Evolutionary conservation across 37 sponge, comb jelly and placozoan species (phyloP), one percentile per base, ranked within the genome.

Genomic region (Haliclona indistincta): DNA sequence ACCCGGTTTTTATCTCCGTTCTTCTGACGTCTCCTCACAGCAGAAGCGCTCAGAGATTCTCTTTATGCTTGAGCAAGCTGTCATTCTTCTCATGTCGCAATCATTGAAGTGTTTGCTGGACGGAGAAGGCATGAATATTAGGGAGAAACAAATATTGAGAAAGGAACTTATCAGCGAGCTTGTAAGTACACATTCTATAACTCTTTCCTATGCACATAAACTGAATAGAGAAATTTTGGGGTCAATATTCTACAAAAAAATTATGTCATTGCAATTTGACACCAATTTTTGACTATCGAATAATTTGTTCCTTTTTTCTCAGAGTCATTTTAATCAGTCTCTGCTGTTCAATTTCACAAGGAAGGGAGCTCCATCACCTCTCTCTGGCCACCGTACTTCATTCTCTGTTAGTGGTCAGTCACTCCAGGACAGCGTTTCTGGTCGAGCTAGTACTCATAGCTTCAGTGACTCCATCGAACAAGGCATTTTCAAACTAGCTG

Each of bases 141-240:
- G 60, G 22, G 62, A 76, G 61, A 79, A 81, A 26, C 86, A 84
- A 41, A 30, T 74, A 38, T 71, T 90, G 37, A 80, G 75, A 60
- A 80, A 71, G 38, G 86, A 84, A 40, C 73, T 90, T 40, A 76
- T 87, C 74, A 90, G 76, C 67, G 91, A 81, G 71, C 51, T 87
- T 69, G 89, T 86, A 38, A 67, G 88, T n/a, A n/a, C n/a, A n/a
- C n/a, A n/a, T n/a, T n/a, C n/a, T n/a, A n/a, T n/a, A n/a, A n/a
- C n/a, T n/a, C n/a, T n/a, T n/a, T n/a, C n/a, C n/a, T n/a, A n/a
- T n/a, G n/a, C n/a, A n/a, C n/a, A n/a, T n/a, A n/a, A n/a, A n/a
- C n/a, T n/a, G n/a, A n/a, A n/a, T n/a, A n/a, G n/a, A n/a, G n/a
- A n/a, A n/a, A n/a, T n/a, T n/a, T n/a, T n/a, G n/a, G n/a, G n/a